A percentile compares a stretch with the other conserved stretches of the same genome.
Conservation (phyloP, 2,113 vertebrate genomes). For the Macrotus californicus region DNA sequence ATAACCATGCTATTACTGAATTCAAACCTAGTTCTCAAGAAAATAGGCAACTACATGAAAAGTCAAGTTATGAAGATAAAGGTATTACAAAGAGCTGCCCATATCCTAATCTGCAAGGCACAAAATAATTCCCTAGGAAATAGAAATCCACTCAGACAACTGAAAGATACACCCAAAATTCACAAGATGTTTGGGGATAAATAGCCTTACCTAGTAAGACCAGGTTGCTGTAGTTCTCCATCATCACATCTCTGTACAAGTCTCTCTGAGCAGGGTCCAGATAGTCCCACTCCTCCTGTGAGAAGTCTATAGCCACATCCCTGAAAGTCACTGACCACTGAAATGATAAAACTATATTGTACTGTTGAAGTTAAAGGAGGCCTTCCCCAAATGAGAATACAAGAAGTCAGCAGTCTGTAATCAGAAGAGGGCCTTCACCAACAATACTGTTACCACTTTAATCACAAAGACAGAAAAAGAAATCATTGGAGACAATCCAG, state of each 20-base stretch:
- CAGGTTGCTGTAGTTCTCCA: background rate
- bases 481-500: slow-evolving; percentile 87
- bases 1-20: background rate
- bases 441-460: slow-evolving; percentile 20
- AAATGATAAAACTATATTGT: background rate
- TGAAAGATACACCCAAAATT: background rate
- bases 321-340: background rate
- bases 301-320: background rate
- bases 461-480: slow-evolving; percentile 78
- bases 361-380: background rate
- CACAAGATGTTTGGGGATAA: background rate
- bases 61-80: background rate
- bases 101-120: background rate
- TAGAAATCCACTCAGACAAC: background rate
- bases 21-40: background rate
- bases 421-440: background rate
- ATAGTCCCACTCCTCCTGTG: background rate
- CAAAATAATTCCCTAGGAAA: background rate
- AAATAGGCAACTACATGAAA: background rate
- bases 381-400: background rate
- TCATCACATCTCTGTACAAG: background rate
- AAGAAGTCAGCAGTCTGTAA: background rate
- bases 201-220: background rate
- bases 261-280: background rate
- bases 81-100: background rate